Percentiles rank a stretch among this genome's conserved stretches.
Conservation (phyloP, 2,797 vertebrate genomes). For the Chloroceryle inda region DNA sequence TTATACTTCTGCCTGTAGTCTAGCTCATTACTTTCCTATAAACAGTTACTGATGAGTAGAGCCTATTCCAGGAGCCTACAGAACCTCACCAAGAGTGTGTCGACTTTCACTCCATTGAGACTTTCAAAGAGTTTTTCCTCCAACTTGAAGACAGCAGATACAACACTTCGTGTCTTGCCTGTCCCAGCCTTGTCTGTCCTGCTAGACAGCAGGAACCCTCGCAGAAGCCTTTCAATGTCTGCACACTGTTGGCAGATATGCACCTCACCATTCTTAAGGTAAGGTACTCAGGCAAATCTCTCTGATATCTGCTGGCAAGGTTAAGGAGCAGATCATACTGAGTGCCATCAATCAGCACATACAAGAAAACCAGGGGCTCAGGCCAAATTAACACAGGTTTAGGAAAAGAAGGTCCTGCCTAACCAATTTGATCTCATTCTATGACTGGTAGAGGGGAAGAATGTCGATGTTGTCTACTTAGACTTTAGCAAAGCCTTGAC, state of each 20-base stretch:
- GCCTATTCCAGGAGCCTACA: background rate
- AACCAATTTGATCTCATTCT: too few relatives aligned
- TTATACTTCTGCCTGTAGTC: background rate
- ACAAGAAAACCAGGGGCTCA: too few relatives aligned
- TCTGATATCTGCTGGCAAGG: background rate
- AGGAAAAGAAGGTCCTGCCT: too few relatives aligned
- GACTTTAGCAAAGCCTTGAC: too few relatives aligned
- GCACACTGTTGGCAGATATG: background rate
- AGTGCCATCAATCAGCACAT: too few relatives aligned
- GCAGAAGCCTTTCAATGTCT: background rate
- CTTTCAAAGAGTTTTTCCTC: background rate
- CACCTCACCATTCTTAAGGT: background rate
- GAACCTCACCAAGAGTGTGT: background rate
- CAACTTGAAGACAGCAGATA: background rate
- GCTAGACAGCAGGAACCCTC: background rate
- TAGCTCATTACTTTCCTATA: background rate
- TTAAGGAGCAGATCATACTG: too few relatives aligned
- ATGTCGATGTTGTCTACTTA: too few relatives aligned
- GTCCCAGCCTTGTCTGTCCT: background rate
- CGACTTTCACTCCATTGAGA: background rate
- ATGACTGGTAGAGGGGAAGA: too few relatives aligned
- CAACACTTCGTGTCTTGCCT: fast-evolving
- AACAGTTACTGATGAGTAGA: background rate
- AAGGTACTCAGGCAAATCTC: background rate
- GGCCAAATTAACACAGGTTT: too few relatives aligned